phyloP scores from a whole-genome alignment of 1,140 invertebrate genomes.

The Zaprionus lachaisei region DNA sequence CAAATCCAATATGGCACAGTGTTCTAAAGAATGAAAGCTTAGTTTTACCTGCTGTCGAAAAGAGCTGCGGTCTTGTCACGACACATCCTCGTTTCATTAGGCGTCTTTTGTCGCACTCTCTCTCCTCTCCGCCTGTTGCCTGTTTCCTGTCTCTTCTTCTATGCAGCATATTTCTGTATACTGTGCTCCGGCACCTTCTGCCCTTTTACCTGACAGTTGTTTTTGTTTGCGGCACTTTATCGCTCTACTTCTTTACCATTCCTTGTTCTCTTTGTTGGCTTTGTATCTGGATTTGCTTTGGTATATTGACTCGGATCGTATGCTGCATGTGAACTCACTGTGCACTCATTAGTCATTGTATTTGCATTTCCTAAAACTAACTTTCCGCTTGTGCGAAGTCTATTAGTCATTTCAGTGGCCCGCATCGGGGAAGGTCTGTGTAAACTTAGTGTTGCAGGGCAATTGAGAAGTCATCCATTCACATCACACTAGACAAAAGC shows the following conservation, averaged over 20 bases:
- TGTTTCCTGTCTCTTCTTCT: not conserved
- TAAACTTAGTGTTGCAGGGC: too few species aligned
- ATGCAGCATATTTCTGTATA: not conserved
- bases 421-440: not conserved
- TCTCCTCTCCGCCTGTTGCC: not conserved
- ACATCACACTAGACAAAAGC: not conserved
- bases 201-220: not conserved
- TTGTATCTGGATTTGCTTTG: not conserved
- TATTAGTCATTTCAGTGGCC: too few species aligned
- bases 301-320: slow-evolving; percentile 20
- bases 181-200: not conserved
- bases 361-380: not conserved
- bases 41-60: slow-evolving; percentile 19
- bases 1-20: slow-evolving; percentile 20
- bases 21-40: slow-evolving; percentile 31
- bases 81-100: slow-evolving; percentile 31
- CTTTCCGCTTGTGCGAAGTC: not conserved
- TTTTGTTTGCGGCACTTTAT: slow-evolving; percentile 22
- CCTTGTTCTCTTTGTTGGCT: slow-evolving; percentile 28
- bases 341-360: slow-evolving; percentile 55
- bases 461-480: not conserved
- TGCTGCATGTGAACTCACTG: slow-evolving; percentile 46
- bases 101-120: slow-evolving; percentile 7
- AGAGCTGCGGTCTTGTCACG: slow-evolving; percentile 20
- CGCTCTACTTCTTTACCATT: slow-evolving; percentile 22